These are phyloP conservation scores for Dione vanillae DNA, from an alignment of 2,888 invertebrate species.

Conservation along the genomic window DNA sequence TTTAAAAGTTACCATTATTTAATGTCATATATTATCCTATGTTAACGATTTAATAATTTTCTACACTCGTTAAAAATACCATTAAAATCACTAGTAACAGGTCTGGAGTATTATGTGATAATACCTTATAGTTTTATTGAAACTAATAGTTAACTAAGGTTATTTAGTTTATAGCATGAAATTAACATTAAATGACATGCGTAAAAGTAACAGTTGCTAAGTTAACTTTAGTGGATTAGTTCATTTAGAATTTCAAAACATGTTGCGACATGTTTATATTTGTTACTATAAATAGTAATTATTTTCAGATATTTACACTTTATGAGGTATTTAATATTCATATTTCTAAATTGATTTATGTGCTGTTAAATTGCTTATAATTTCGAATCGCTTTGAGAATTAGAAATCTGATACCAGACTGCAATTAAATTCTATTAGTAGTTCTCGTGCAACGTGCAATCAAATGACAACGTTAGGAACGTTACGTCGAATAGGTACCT, in stretches of 20 bases:
- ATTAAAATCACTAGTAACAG: background rate
- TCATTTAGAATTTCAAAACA: constrained; percentile 19
- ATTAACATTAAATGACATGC: constrained; percentile 13
- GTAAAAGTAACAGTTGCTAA: constrained; percentile 4
- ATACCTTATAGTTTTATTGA: background rate
- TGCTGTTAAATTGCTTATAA: constrained; percentile 47
- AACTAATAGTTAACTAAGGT: background rate
- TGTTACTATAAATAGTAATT: constrained; percentile 28
- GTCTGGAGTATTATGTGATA: background rate
- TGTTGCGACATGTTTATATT: constrained; percentile 22
- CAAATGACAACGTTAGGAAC: constrained; percentile 65
- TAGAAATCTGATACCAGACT: constrained; percentile 53
- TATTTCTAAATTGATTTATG: constrained; percentile 42
- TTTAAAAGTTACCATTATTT: too few relatives aligned
- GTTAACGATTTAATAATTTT: background rate
- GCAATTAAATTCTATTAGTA: constrained; percentile 81
- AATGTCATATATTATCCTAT: background rate
- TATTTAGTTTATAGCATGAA: constrained; percentile 8
- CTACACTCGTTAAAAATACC: background rate
- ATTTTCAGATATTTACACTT: constrained; percentile 33
- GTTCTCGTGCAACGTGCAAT: constrained; percentile 72
- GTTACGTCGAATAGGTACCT: constrained; percentile 54
- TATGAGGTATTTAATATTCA: constrained; percentile 51
- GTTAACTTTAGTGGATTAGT: constrained; percentile 2
- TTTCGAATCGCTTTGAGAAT: constrained; percentile 41